Evolutionary conservation across 2,888 invertebrate genomes (phyloP), one percentile per base, ranked within the genome.

Genomic region (Morpho deidamia): DNA sequence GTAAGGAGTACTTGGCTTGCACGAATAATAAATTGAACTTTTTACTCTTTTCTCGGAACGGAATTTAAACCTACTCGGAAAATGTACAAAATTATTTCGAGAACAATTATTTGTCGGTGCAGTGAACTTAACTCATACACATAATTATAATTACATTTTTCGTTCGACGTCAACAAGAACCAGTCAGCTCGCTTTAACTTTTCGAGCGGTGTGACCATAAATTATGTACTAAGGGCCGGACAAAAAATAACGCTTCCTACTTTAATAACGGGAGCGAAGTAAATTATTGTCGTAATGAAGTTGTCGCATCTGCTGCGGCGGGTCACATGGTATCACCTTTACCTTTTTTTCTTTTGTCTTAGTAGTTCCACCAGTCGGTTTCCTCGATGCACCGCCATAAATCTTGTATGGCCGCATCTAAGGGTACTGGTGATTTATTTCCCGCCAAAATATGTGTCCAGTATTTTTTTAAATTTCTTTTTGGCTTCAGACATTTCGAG

Each of bases 381-480:
- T 69, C 72, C 70, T 71, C 71, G 75, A 72, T 72, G 73, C 71
- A 76, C 83, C 79, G 74, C 86, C 78, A 88, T 87, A 87, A 88
- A 87, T 88, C 86, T 80, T 65, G 79, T 83, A 83, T 83, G 76
- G 83, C 74, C 74, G 71, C 82, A 75, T 84, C 85, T 80, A 78
- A 80, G 72, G 72, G 61, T 57, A 58, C 65, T 66, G 73, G 82
- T 86, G 88, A 89, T 89, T 89, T 88, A 89, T 88, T 81, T 73
- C 85, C 87, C 74, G 88, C 88, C 85, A 88, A 89, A 88, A 86
- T 81, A 79, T 87, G 86, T 85, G 83, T 72, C 76, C 71, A 72
- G 75, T 75, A 76, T 76, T 75, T 81, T 69, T 67, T 69, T 70
- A 62, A 59, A 68, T 65, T 72, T 72, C 69, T 70, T 75, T 82